Conservation (phyloP, 2,113 vertebrate species). For the Gopherus evgoodei region DNA sequence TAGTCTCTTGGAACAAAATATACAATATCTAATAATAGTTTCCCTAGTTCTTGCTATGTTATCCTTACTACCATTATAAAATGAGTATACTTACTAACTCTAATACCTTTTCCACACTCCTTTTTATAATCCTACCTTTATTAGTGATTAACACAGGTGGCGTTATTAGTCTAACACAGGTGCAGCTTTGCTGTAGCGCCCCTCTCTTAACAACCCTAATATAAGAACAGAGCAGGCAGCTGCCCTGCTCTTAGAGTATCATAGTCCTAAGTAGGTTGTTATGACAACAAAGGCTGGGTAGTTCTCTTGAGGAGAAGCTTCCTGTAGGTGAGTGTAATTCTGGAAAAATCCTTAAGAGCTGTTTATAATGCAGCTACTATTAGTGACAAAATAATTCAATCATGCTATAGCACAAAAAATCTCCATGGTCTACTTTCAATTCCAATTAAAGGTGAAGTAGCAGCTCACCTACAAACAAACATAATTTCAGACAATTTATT, state of each 20-base stretch:
- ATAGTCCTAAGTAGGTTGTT: background rate
- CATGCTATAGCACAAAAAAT: background rate
- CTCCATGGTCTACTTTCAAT: background rate
- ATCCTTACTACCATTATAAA: background rate
- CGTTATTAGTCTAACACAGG: background rate
- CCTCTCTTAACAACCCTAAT: background rate
- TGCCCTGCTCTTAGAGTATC: background rate
- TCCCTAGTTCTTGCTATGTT: background rate
- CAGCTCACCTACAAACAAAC: background rate
- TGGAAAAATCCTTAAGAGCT: background rate
- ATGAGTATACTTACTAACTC: fast-evolving
- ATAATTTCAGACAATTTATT: background rate
- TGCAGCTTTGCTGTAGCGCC: background rate
- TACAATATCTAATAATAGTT: background rate
- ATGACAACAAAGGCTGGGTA: background rate
- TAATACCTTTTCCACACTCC: background rate
- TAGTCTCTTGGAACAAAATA: background rate
- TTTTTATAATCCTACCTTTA: background rate
- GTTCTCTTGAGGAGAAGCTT: background rate
- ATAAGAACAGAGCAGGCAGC: background rate
- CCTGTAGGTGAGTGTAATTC: background rate
- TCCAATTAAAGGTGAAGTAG: background rate
- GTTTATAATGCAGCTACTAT: background rate
- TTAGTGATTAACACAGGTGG: background rate
- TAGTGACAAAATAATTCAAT: background rate